Base-by-base conservation (phyloP, 2,797 vertebrate genomes). In the Pygocentrus nattereri region DNA sequence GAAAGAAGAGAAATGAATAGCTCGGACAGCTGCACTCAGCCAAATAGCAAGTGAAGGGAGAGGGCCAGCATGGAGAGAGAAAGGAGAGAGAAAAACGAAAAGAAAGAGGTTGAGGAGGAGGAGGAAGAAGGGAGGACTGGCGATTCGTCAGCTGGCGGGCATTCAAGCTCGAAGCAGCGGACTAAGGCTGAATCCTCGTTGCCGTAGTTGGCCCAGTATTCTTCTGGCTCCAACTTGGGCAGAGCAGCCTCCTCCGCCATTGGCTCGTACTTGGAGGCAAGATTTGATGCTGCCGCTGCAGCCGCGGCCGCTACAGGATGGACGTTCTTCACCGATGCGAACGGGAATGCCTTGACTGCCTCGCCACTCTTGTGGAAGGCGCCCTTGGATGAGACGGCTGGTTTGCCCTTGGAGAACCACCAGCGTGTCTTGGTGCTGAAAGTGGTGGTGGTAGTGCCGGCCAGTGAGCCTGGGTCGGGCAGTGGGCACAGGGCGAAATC, bases 401-500 rank as follows among this genome's bases (percentile, higher is more conserved):
- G 92, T 88, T 95, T 95, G 88, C 94, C 76, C 88, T 95, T 95
- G 82, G 94, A 93, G 90, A 94, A 95, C 94, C 95, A 95, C 95
- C 92, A 94, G 87, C 85, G 92, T 73, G 83, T 94, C 89, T 86
- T 96, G 88, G 84, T 95, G 91, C 88, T 94, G 87, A 91, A 96
- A 88, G 94, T 95, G 34, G 96, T 95, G 5, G 95, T 95, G 80
- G 96, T 95, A 86, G 85, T 86, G 25, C 94, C 94, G 19, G 93
- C 90, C 85, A 95, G 79, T 23, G 95, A 94, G 62, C 95, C 93
- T 0, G 95, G 95, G 82, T 94, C 95, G 6, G 95, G 94, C 1
- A 96, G 74, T 0, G 96, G 96, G 89, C 98, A 98, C 74, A 93
- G 88, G 68, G 95, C 95, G 44, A 99, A 97, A 89, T 97, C 97